Conservation (phyloP, 2,888 invertebrate species). For the Allolobophora icterica region DNA sequence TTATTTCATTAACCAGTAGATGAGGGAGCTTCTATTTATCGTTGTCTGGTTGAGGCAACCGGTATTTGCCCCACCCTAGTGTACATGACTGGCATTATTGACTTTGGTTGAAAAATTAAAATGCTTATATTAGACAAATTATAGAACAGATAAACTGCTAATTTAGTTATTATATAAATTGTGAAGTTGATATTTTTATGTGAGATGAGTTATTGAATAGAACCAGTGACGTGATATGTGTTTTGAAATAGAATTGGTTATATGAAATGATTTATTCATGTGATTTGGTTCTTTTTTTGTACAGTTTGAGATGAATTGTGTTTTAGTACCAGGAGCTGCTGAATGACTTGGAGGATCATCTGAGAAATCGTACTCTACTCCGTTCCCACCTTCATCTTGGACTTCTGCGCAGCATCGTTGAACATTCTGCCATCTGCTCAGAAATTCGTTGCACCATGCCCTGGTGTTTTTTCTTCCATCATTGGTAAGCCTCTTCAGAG, state of each 20-base stretch:
- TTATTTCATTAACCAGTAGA: too few species aligned
- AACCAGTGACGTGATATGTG: background rate
- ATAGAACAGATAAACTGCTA: background rate
- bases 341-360: background rate
- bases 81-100: too few species aligned
- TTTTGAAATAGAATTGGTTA: background rate
- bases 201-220: background rate
- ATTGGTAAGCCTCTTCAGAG: background rate
- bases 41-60: too few species aligned
- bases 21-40: too few species aligned
- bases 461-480: background rate
- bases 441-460: slow-evolving; percentile 6
- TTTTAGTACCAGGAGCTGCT: slow-evolving; percentile 4
- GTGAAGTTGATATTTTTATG: background rate
- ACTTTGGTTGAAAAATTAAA: too few species aligned
- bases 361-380: background rate
- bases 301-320: background rate
- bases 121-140: background rate
- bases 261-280: background rate
- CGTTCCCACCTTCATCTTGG: background rate
- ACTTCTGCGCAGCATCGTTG: background rate
- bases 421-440: background rate
- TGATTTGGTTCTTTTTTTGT: background rate
- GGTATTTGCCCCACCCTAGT: too few species aligned
- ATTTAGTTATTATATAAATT: background rate